A percentile compares a stretch with the other conserved stretches of the same genome.
phyloP scores from a whole-genome alignment of 2,113 vertebrate genomes.

The Vicugna pacos region DNA sequence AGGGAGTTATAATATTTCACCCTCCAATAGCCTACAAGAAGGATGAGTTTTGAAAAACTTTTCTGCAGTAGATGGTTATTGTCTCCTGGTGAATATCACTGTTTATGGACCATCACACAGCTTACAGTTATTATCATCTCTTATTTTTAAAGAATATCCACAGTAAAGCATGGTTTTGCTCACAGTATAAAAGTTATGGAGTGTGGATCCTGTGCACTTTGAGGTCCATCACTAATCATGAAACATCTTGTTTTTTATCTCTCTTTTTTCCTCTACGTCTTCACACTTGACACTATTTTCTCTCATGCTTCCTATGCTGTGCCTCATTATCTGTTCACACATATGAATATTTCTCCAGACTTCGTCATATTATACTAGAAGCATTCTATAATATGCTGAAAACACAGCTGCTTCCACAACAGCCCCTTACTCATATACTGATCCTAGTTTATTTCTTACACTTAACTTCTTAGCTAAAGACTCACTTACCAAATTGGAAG shows the following conservation, averaged over 20 bases:
- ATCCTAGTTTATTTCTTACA: neutral
- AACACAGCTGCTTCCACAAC: neutral
- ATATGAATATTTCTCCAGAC: neutral
- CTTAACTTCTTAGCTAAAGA: neutral
- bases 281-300: neutral
- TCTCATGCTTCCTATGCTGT: neutral
- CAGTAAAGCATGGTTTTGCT: neutral
- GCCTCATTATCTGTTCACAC: neutral
- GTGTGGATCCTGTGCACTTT: neutral
- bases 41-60: conserved; percentile 72
- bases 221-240: neutral
- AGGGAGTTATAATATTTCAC: conserved; percentile 66
- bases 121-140: conserved; percentile 74
- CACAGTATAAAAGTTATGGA: neutral
- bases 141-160: neutral
- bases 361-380: neutral
- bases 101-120: conserved; percentile 73
- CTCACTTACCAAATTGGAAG: neutral
- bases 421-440: rapidly evolving
- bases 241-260: neutral
- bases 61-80: conserved; percentile 71
- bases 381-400: neutral
- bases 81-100: conserved; percentile 69
- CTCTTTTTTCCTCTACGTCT: neutral
- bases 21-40: conserved; percentile 73